Evolutionary conservation across 2,888 invertebrate species (phyloP), one percentile per base, ranked within the genome.

Genomic region (Drosophila fungiperda): DNA sequence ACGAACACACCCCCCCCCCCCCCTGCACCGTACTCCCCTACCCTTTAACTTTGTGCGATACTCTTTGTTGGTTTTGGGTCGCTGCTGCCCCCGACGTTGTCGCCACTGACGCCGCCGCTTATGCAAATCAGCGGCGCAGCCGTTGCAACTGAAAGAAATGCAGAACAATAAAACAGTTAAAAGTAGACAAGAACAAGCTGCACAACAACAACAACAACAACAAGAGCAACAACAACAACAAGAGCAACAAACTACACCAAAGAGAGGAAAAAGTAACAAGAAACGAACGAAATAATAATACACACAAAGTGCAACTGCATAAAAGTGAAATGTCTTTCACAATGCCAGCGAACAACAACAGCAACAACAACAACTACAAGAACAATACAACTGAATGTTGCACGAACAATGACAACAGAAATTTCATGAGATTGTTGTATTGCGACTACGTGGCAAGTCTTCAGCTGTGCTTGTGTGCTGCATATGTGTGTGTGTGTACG

Each of bases 291-390:
- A 80, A 76, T 78, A 87, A 90, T 89, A 90, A 90, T 89, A 87
- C 89, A 87, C 89, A 87, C 89, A 90, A 89, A 87, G 87, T 87
- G 87, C 87, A 87, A 89, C 87, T 87, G 87, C 87, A 87, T 87
- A 87, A 87, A 87, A 87, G 90, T 87, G 90, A 87, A 87, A 87
- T 87, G 90, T 84, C 90, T 87, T 72, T 75, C 80, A 89, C 89
- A 90, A 89, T 87, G 89, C 90, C 83, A 88, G 55, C 70, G 76
- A 70, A 59, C 75, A 81, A 64, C 68, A 75, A 61, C 82, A 63
- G 64, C 67, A 67, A 49, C 64, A 69, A 29, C 29, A 71, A 52
- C 67, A 50, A 29, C 42, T 61, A 68, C 64, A 67, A 70, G 76
- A 77, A 75, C 79, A 65, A 73, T 77, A 65, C 67, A 66, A 35